A percentile compares a stretch with the other conserved stretches of the same genome.
Conservation (phyloP, 1,140 invertebrate species). For the Diuraphis noxia region DNA sequence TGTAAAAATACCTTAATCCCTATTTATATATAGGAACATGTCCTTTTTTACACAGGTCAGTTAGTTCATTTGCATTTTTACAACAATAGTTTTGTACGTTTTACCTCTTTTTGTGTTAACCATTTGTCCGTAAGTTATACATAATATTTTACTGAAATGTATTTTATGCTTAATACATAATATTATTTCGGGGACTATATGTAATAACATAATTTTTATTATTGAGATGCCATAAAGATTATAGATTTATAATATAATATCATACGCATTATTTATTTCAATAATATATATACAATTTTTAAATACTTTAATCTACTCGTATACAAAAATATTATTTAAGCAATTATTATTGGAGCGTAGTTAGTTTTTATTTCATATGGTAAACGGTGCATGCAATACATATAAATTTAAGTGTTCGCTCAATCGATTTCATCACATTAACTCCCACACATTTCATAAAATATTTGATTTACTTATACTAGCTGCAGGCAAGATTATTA, state of each 20-base stretch:
- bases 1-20: constrained; percentile 12
- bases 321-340: not conserved
- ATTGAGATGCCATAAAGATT: not conserved
- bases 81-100: not conserved
- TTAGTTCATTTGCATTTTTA: constrained; percentile 25
- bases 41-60: not conserved
- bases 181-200: not conserved
- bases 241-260: not conserved
- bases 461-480: not conserved
- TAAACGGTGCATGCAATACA: not conserved
- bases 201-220: not conserved
- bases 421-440: not conserved
- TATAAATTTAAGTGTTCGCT: not conserved
- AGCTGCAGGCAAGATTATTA: not conserved
- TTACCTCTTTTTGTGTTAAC: not conserved
- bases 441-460: not conserved
- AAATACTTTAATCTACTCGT: not conserved
- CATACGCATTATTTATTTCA: not conserved
- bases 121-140: not conserved
- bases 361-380: not conserved
- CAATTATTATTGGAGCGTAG: not conserved
- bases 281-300: not conserved
- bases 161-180: constrained; percentile 5
- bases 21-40: not conserved
- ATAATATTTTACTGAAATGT: not conserved